These are phyloP conservation scores for Bradypodion ventrale DNA, from an alignment of 2,797 vertebrate species.

Conservation along the genomic window DNA sequence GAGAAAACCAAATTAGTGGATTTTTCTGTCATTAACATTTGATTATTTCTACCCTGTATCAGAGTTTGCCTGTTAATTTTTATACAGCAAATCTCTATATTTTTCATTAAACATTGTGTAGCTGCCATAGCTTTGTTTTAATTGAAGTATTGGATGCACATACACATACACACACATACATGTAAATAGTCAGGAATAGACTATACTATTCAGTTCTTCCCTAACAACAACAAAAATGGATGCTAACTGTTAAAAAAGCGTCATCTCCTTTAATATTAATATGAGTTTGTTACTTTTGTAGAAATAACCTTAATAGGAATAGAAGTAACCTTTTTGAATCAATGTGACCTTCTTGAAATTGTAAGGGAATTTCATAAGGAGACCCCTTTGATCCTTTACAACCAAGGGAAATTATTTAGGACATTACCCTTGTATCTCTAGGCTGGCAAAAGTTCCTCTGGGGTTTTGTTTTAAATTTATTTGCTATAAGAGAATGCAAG, in stretches of 20 bases:
- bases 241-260: too few species aligned
- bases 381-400: conserved; percentile 22
- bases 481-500: conserved; percentile 14
- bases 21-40: background rate
- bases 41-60: background rate
- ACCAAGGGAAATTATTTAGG: conserved; percentile 49
- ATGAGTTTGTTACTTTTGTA: background rate
- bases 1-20: background rate
- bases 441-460: conserved; percentile 40
- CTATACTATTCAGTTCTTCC: too few species aligned
- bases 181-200: too few species aligned
- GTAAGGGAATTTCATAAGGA: conserved; percentile 18
- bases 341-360: background rate
- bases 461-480: conserved; percentile 26
- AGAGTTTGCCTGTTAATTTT: background rate
- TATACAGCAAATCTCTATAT: background rate
- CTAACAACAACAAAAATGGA: too few species aligned
- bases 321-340: background rate
- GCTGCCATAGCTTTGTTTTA: background rate
- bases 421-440: conserved; percentile 42
- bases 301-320: background rate
- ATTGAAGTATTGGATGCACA: background rate
- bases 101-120: background rate
- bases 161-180: too few species aligned
- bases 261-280: background rate